Evolutionary conservation across 2,888 invertebrate species (phyloP), one percentile per base, ranked within the genome.

Genomic region (Pseudococcus viburni): DNA sequence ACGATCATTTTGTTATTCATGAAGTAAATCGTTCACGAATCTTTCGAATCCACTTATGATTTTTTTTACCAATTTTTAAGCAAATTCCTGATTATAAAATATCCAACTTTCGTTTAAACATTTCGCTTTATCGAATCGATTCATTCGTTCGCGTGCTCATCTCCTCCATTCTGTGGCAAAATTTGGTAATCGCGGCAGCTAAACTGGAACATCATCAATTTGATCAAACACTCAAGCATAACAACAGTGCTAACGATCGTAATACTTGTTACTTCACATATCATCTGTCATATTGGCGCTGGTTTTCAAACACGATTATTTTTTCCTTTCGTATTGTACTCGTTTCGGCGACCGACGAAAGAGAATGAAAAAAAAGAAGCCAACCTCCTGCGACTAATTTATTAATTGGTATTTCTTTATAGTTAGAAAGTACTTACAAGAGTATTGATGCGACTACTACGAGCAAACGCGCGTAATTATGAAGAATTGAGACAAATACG

Each of bases 401-500:
- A 59, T 59, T 59, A 59, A 59, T 59, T 59, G 59, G 59, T 59
- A 59, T 59, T 59, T 19, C 26, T 59, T 59, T 19, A 6, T 8
- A n/a, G 8, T 19, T 19, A 19, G 59, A 59, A 59, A 59, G 59
- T 59, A 59, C 59, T n/a, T 33, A 33, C 19, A 19, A 59, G 7
- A n/a, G 7, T 59, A 51, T 59, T 11, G 59, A 59, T 59, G 19
- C 19, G 59, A 59, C 19, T 7, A 15, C 68, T 19, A 64, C 19
- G 22, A 26, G 26, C 26, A 68, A 68, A 68, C n/a, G 26, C 26
- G 68, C 68, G 46, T 39, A 17, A 59, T 59, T 39, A 59, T 59
- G 55, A 85, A 85, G 85, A 85, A 59, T 59, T 55, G n/a, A 59
- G 85, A 59, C 59, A 85, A 51, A 59, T 59, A 51, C 85, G 59